Evolutionary conservation across 2,888 invertebrate genomes (phyloP).

Genomic region (Protonemura montana): DNA sequence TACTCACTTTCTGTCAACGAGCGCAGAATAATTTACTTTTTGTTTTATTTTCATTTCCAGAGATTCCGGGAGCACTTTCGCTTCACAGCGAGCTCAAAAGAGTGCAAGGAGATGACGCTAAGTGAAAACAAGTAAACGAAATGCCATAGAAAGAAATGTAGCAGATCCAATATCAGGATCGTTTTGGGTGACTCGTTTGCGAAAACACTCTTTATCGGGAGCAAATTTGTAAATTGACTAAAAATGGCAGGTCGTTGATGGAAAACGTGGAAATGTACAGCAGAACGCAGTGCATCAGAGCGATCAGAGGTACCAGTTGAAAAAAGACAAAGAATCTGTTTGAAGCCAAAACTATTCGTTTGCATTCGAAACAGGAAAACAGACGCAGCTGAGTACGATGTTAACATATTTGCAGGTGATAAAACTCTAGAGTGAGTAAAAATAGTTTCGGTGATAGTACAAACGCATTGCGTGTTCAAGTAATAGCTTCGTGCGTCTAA

Average conservation of each 20-base stretch:
- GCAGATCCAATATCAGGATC: not conserved
- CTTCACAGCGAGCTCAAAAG: not conserved
- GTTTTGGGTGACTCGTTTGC: not conserved
- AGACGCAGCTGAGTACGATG: not conserved
- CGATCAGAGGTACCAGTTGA: too few species aligned
- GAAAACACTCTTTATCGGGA: not conserved
- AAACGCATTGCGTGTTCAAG: not conserved
- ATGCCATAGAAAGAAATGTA: not conserved
- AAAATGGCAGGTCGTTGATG: not conserved
- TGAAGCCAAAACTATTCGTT: not conserved
- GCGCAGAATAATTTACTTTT: not conserved
- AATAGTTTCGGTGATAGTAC: too few species aligned
- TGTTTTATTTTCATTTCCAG: not conserved
- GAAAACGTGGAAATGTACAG: not conserved
- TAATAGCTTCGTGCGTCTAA: too few species aligned
- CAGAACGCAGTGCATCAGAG: not conserved
- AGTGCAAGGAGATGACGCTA: not conserved
- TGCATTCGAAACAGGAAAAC: not conserved
- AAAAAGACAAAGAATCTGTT: not conserved
- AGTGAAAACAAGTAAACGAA: conserved; percentile 12
- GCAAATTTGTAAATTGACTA: not conserved
- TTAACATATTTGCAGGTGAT: not conserved
- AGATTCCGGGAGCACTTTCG: not conserved
- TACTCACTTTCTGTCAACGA: not conserved
- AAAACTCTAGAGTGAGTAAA: too few species aligned